Percentiles rank a stretch among this genome's conserved stretches.
Conservation (phyloP, 1,140 invertebrate genomes). For the Brachionus rotundiformis region DNA sequence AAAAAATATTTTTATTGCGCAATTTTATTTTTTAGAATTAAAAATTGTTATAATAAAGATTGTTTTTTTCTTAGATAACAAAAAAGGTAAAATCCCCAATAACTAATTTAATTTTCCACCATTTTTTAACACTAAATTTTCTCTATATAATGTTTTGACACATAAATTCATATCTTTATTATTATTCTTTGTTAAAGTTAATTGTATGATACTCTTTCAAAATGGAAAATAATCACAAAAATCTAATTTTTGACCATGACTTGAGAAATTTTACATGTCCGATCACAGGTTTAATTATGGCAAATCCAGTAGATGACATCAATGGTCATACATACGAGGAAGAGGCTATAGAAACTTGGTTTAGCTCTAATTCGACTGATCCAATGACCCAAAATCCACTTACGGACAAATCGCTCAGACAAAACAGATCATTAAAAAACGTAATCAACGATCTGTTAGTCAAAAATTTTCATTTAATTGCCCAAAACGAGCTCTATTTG, state of each 20-base stretch:
- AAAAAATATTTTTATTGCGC: no score
- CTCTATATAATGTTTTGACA: no score
- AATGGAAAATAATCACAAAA: background rate
- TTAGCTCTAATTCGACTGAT: background rate
- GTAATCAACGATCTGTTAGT: background rate
- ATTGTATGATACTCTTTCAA: no score
- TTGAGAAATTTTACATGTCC: background rate
- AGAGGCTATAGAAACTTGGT: slow-evolving; percentile 21
- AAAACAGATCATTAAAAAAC: background rate
- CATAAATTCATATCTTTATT: no score
- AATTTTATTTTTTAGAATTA: no score
- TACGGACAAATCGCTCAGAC: background rate
- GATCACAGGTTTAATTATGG: slow-evolving; percentile 7
- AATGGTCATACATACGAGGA: background rate
- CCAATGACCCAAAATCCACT: background rate
- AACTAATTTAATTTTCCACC: no score
- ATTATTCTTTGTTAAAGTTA: no score
- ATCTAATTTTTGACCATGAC: background rate
- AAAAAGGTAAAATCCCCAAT: no score
- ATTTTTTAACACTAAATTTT: no score
- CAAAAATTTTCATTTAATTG: background rate
- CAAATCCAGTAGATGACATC: background rate
- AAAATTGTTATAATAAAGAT: no score
- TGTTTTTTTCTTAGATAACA: no score
- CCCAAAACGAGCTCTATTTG: background rate